Base-by-base conservation (phyloP, 2,888 invertebrate species). In the Heliconius erato region DNA sequence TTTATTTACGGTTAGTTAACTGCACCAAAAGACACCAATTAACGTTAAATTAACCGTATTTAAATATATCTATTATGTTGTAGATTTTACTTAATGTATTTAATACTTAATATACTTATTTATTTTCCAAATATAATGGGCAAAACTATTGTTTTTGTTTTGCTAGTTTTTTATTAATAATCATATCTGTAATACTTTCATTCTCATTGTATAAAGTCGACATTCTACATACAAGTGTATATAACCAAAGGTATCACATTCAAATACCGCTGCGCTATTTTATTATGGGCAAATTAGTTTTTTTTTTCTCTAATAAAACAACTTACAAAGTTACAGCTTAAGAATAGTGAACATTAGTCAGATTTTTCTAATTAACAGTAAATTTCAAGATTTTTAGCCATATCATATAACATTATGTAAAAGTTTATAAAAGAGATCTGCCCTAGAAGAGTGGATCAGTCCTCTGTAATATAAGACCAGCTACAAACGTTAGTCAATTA, bases 401-500 rank as follows among this genome's bases (percentile, higher is more conserved):
- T 67, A 67, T 67, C 67, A 67, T 16, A 26, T 26, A 65, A 65
- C 65, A 14, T 65, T 14, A 65, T 26, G 11, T n/a, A n/a, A 16
- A 9, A n/a, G 5, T 71, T 71, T 44, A 14, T 23, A 14, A 26
- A 6, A 44, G 71, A 16, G 3, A 63, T 63, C 0, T 76, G n/a
- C 16, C 14, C n/a, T 63, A 63, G 63, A 23, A 54, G 9, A 19
- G 23, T 7, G 9, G 3, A 7, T 76, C 6, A 59, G 23, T 35
- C 63, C 63, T 40, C 32, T 59, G 44, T 35, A 76, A 26, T 4
- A 76, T 76, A 35, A 89, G 88, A 88, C 91, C 68, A 87, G 88
- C 87, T 87, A 83, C 81, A 87, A 86, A 90, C 89, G 87, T 89
- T 91, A 91, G 92, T 93, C 92, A 92, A 91, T 92, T 92, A 90